Evolutionary conservation across 2,797 vertebrate genomes (phyloP).

Genomic region (Halcyon chelicuti): DNA sequence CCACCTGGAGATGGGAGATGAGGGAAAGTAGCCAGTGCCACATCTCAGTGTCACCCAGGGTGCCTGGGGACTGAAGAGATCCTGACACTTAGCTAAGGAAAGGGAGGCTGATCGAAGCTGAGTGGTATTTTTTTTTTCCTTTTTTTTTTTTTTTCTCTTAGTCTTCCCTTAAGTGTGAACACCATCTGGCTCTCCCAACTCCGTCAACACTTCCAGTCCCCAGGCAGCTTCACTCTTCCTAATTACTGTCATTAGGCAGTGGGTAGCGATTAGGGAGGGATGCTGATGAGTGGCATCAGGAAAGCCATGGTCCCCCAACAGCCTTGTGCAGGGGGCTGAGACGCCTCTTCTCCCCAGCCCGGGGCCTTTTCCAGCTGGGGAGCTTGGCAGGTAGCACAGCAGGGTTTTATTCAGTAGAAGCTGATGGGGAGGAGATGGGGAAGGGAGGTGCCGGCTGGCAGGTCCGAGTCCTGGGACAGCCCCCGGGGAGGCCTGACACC

Average conservation of each 20-base stretch:
- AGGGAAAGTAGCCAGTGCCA: not conserved
- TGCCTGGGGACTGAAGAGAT: not conserved
- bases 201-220: slow-evolving; percentile 67
- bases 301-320: slow-evolving; percentile 11
- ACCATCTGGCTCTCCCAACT: slow-evolving; percentile 73
- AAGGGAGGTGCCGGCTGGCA: not conserved
- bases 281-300: slow-evolving; percentile 56
- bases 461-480: not conserved
- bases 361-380: not conserved
- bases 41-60: not conserved
- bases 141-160: not conserved
- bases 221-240: slow-evolving; percentile 65
- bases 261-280: slow-evolving; percentile 67
- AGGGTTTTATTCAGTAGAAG: not conserved
- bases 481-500: not conserved
- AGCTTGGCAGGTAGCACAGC: not conserved
- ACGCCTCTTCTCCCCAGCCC: not conserved
- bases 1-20: rapidly evolving
- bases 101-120: slow-evolving; percentile 15
- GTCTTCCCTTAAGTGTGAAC: slow-evolving; percentile 63
- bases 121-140: not conserved
- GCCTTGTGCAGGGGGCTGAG: not conserved
- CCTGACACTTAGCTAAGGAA: slow-evolving; percentile 10
- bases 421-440: not conserved
- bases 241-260: slow-evolving; percentile 76